These are phyloP conservation scores for Pedionomus torquatus DNA, from an alignment of 2,113 vertebrate genomes.

Conservation along the genomic window DNA sequence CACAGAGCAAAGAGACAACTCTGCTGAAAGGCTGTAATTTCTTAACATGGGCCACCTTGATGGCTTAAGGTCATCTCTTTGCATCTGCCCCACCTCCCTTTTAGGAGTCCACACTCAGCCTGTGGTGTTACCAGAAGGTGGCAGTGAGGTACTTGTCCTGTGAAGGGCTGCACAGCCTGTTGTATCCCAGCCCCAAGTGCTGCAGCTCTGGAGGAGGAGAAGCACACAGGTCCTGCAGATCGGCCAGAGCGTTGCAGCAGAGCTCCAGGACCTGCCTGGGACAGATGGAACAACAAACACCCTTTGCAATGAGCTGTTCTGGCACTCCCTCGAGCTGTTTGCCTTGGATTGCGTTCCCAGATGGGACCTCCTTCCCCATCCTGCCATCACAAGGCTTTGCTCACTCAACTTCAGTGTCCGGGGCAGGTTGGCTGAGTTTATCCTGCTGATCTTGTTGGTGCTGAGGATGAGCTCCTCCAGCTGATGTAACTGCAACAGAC, in stretches of 20 bases:
- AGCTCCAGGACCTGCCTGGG: constrained; percentile 84
- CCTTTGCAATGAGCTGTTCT: not conserved
- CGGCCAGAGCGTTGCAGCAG: constrained; percentile 76
- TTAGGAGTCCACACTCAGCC: not conserved
- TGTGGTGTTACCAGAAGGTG: constrained; percentile 77
- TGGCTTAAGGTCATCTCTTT: not conserved
- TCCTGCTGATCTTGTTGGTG: constrained; percentile 78
- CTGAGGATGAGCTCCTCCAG: constrained; percentile 86
- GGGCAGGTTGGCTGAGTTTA: constrained; percentile 77
- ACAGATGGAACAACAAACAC: not conserved
- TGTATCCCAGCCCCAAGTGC: constrained; percentile 83
- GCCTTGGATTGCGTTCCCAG: not conserved
- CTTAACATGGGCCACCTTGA: not conserved
- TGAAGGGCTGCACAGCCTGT: constrained; percentile 66
- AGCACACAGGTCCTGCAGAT: constrained; percentile 71
- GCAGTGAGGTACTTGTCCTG: constrained; percentile 70
- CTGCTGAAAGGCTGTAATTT: not conserved
- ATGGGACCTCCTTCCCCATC: not conserved
- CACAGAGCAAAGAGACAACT: not conserved
- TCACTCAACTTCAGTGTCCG: constrained; percentile 74
- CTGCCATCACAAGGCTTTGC: not conserved
- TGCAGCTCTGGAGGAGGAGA: constrained; percentile 70
- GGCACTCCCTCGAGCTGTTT: accelerated
- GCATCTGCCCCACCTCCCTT: not conserved
- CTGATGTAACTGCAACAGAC: constrained; percentile 79